phyloP scores from a whole-genome alignment of 2,113 vertebrate species.

The Serinus canaria region DNA sequence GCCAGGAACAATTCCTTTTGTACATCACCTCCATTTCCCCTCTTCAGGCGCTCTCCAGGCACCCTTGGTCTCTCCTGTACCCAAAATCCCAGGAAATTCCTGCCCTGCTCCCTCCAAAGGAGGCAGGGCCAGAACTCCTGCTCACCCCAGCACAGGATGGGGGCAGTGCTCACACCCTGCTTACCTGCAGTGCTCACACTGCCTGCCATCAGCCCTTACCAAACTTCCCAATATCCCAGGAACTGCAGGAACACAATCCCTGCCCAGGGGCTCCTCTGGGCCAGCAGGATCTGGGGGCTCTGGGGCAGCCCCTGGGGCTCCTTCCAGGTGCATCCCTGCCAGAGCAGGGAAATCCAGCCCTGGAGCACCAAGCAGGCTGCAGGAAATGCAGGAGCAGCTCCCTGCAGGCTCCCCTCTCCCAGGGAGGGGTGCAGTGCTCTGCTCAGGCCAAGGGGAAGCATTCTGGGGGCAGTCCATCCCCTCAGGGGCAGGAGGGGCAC shows the following conservation, averaged over 20 bases:
- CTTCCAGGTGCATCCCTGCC: fast-evolving
- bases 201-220: background rate
- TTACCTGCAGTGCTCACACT: background rate
- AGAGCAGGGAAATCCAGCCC: background rate
- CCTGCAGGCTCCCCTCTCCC: background rate
- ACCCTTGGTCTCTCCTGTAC: background rate
- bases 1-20: fast-evolving
- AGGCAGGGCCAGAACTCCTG: background rate
- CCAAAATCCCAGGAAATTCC: fast-evolving
- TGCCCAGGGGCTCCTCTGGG: background rate
- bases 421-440: no score
- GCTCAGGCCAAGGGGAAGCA: no score
- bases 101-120: fast-evolving
- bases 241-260: background rate
- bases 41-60: background rate
- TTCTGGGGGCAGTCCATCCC: background rate
- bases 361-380: background rate
- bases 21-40: fast-evolving
- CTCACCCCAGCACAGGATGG: fast-evolving
- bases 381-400: background rate
- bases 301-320: background rate
- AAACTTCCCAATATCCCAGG: fast-evolving
- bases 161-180: fast-evolving
- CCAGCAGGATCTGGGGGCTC: background rate
- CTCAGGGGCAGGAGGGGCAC: background rate